Conservation (phyloP, 2,113 vertebrate genomes). For the Epinephelus fuscoguttatus region DNA sequence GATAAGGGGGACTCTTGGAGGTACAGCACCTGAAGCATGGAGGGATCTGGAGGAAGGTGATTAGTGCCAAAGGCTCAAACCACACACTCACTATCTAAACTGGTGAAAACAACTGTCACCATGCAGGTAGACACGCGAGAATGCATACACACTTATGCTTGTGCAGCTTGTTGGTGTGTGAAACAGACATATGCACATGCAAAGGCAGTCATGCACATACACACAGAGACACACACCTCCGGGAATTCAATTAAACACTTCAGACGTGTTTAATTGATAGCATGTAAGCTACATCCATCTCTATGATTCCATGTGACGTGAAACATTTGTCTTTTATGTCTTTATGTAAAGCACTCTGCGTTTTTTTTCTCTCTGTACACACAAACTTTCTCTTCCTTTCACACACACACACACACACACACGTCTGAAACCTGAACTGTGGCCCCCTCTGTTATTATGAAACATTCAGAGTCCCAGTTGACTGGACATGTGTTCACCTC, state of each 20-base stretch:
- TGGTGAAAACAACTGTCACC: not conserved
- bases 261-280: no score
- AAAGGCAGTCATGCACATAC: no score
- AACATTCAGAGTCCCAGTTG: constrained; percentile 67
- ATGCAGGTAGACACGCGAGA: not conserved
- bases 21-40: constrained; percentile 31
- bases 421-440: constrained; percentile 35
- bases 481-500: constrained; percentile 60
- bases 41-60: constrained; percentile 43
- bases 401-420: not conserved
- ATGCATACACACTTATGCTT: not conserved
- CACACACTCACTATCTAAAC: constrained; percentile 9
- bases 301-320: not conserved
- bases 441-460: constrained; percentile 50
- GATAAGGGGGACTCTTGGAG: constrained; percentile 51
- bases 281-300: not conserved
- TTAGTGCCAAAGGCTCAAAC: constrained; percentile 42
- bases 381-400: not conserved
- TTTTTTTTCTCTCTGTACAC: not conserved
- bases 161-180: not conserved
- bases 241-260: not conserved
- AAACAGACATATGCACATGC: no score
- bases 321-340: constrained; percentile 14
- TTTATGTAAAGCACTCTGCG: not conserved
- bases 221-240: not conserved